Base-by-base conservation (phyloP, 2,888 invertebrate genomes). In the Melanostoma scalare region DNA sequence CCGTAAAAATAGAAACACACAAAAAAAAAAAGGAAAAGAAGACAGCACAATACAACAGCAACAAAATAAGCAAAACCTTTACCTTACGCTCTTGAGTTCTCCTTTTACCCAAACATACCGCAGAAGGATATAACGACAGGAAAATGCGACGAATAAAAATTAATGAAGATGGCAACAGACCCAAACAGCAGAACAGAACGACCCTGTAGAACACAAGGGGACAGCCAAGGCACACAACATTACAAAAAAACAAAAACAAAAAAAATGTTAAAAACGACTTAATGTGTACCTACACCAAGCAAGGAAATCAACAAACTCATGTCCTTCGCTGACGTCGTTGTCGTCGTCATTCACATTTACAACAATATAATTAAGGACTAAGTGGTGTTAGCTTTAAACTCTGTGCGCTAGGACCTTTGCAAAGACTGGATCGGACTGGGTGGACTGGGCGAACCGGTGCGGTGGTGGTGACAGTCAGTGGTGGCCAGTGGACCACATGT, bases 301-400 rank as follows among this genome's bases (percentile, higher is more conserved):
- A 73, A 71, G 65, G 46, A 78, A 69, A 69, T 78, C 69, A 84
- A 74, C 82, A 84, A 84, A 79, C 74, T 78, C 79, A 75, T 84
- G 84, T 79, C 84, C 74, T 71, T 74, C 48, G 56, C 46, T 52
- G 67, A 35, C 40, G 35, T 40, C 53, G 42, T 10, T 10, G 68
- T 33, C 40, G 63, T 1, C 55, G 84, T 84, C 73, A 69, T 69
- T 84, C 78, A 71, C 69, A 79, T 65, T 84, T 69, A 74, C 73
- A 84, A 84, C 82, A 84, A 79, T 84, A 79, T 75, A 84, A 84
- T 84, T 84, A 84, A 84, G 84, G 79, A 79, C 84, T 84, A 84
- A 84, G 74, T 79, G 79, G 74, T 79, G 84, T 84, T 84, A 84
- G 75, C 79, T 79, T 84, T 79, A 84, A 84, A 84, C 79, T 52